Evolutionary conservation across 2,888 invertebrate genomes (phyloP).

Genomic region (Mantis religiosa): DNA sequence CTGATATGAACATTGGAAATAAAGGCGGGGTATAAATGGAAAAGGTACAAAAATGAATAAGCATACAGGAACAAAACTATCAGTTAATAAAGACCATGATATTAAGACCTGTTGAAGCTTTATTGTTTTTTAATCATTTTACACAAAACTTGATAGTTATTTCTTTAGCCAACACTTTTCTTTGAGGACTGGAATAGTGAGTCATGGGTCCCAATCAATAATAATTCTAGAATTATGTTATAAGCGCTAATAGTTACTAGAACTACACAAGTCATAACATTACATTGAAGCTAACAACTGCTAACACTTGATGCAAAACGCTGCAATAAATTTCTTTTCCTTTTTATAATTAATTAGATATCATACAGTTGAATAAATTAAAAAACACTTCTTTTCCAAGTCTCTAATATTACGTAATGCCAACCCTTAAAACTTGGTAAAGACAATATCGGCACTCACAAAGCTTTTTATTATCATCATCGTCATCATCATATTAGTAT

Average conservation of each 20-base stretch:
- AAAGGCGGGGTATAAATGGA: too few species aligned
- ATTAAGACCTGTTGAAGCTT: conserved; percentile 21
- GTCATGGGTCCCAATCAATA: conserved; percentile 16
- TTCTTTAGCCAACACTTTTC: conserved; percentile 17
- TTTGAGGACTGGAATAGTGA: conserved; percentile 11
- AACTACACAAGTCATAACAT: conserved; percentile 27
- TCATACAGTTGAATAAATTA: conserved; percentile 27
- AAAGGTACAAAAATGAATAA: too few species aligned
- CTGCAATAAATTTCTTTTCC: conserved; percentile 28
- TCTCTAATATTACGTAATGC: conserved; percentile 23
- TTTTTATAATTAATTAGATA: conserved; percentile 23
- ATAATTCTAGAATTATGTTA: neutral
- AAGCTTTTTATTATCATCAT: conserved; percentile 27
- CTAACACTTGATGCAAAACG: conserved; percentile 32
- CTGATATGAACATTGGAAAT: too few species aligned
- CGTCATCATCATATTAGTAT: conserved; percentile 16
- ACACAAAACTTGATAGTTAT: conserved; percentile 29
- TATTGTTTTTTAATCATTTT: conserved; percentile 27
- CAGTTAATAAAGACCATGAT: neutral
- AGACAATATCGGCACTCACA: conserved; percentile 27
- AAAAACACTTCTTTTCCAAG: conserved; percentile 23
- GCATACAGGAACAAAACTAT: neutral
- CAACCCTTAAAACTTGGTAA: conserved; percentile 27
- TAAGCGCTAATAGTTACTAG: conserved; percentile 28
- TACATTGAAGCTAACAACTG: conserved; percentile 31